Conservation (phyloP, 1,140 invertebrate species). For the Aphis gossypii region DNA sequence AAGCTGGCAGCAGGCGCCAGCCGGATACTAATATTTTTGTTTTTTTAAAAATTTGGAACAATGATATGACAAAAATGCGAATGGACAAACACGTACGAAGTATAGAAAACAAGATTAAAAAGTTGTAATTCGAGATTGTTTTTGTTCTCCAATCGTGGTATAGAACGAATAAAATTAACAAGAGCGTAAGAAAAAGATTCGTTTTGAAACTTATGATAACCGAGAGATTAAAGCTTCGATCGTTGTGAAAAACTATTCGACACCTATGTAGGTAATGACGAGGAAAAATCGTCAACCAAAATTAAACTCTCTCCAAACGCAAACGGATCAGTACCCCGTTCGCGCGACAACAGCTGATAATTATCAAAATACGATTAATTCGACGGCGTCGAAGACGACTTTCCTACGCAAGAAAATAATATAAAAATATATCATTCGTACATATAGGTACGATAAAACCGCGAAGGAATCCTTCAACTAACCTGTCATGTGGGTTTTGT, state of each 20-base stretch:
- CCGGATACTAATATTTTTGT: not conserved
- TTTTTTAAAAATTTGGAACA: not conserved
- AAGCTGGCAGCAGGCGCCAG: not conserved
- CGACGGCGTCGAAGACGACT: too few species aligned
- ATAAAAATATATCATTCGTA: too few species aligned
- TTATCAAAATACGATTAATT: too few species aligned
- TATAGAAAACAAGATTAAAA: not conserved
- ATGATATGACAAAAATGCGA: not conserved
- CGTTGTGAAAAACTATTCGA: not conserved
- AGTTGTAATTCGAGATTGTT: not conserved
- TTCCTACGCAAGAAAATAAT: too few species aligned
- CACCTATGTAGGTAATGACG: too few species aligned
- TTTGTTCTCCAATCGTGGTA: not conserved
- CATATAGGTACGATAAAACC: too few species aligned
- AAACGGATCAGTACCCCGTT: too few species aligned
- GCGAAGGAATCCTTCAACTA: not conserved
- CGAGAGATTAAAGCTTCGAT: not conserved
- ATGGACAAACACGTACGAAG: not conserved
- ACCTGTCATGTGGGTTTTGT: constrained; percentile 51
- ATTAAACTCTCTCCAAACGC: too few species aligned
- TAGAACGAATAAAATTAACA: not conserved
- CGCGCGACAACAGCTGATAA: too few species aligned
- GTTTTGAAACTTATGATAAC: not conserved
- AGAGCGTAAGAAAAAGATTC: not conserved
- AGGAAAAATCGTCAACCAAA: too few species aligned